Conservation (phyloP, 2,113 vertebrate species). For the Megatriorchis doriae region DNA sequence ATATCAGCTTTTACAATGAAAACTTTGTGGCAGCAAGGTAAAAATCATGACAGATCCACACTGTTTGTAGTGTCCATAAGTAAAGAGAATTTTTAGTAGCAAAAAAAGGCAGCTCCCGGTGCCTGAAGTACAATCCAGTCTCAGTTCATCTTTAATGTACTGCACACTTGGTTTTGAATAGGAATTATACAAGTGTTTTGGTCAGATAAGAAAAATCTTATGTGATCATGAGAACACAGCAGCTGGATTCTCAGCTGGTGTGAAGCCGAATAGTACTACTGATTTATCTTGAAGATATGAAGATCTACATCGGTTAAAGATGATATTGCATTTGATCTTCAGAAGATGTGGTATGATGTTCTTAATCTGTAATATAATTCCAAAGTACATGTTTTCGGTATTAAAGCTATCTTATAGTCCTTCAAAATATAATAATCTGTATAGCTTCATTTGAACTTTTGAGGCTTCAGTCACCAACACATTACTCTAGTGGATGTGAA, state of each 20-base stretch:
- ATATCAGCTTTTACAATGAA: neutral
- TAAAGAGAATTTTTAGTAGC: neutral
- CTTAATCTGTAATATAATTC: neutral
- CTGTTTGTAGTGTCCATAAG: neutral
- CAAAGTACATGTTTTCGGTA: neutral
- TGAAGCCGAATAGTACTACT: neutral
- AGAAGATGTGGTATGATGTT: neutral
- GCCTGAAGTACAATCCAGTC: neutral
- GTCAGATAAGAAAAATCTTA: conserved; percentile 37
- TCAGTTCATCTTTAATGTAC: neutral
- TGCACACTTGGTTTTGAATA: neutral
- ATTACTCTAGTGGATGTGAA: neutral
- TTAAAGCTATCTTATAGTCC: neutral
- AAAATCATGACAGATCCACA: neutral
- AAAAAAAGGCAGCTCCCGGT: neutral
- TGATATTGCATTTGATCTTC: neutral
- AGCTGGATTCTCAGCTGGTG: neutral
- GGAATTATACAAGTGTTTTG: neutral
- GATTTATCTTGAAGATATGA: neutral
- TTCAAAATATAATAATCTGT: neutral
- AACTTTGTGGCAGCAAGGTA: neutral
- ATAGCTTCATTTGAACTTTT: neutral
- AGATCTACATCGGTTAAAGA: neutral
- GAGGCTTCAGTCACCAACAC: neutral
- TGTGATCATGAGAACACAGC: neutral